These are phyloP conservation scores for Porites lutea DNA, from an alignment of 64 coral and sea anemone genomes.

Conservation along the genomic window DNA sequence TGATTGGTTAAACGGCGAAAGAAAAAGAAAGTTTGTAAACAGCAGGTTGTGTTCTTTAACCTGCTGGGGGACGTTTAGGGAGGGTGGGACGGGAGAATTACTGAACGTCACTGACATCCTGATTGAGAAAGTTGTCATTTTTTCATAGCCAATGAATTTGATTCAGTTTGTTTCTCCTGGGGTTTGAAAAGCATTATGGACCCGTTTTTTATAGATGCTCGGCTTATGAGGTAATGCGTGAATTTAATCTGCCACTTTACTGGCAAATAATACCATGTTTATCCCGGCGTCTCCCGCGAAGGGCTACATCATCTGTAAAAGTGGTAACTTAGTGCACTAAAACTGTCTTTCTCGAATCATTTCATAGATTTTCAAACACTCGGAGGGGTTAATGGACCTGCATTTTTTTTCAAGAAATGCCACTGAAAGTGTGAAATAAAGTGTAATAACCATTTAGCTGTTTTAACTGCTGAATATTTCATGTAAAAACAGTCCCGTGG, in stretches of 20 bases:
- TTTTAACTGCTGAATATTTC: conserved; percentile 52
- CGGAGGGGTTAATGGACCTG: too few species aligned
- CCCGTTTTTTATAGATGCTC: neutral
- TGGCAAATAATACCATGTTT: neutral
- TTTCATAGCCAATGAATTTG: too few species aligned
- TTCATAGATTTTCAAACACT: too few species aligned
- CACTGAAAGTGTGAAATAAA: conserved; percentile 15
- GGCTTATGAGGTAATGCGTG: conserved; percentile 33
- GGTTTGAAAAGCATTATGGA: neutral
- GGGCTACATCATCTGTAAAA: neutral
- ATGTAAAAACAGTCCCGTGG: neutral
- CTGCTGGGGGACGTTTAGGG: too few species aligned
- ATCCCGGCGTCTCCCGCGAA: neutral
- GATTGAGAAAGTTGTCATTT: too few species aligned
- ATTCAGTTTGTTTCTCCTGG: too few species aligned
- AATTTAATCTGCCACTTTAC: conserved; percentile 4
- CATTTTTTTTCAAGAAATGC: neutral
- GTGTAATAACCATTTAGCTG: conserved; percentile 1
- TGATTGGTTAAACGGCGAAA: too few species aligned
- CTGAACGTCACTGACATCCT: too few species aligned
- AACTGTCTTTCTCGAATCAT: too few species aligned
- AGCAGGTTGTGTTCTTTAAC: too few species aligned
- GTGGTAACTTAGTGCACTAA: neutral
- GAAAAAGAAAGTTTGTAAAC: too few species aligned
- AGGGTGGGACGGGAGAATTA: too few species aligned